Base-by-base conservation (phyloP, 2,888 invertebrate genomes). In the Petrophora chlorosata region DNA sequence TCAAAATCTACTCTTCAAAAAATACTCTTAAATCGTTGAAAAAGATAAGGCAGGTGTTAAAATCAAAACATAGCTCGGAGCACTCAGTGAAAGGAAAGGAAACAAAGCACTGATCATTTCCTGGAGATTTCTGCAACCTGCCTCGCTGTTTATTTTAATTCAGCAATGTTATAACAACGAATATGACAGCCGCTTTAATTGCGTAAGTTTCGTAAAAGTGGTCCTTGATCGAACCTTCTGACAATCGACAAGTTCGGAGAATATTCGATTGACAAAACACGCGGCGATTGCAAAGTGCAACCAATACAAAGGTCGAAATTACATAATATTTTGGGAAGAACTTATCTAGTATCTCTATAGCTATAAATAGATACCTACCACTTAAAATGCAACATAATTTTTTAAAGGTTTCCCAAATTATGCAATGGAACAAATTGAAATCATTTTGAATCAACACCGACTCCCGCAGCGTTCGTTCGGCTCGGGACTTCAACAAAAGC, bases 401-500 rank as follows among this genome's bases (percentile, higher is more conserved):
- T 42, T 82, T 80, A 74, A 78, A 76, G 69, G 75, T 79, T 83
- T 74, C 70, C 76, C 68, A 77, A 80, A 84, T 85, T 84, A 85
- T 83, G 85, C 85, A 86, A 85, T 68, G 61, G 61, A 70, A 78
- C 79, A 79, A 82, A 85, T 85, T 85, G 81, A 83, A 85, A 77
- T 81, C 69, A 75, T 73, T 80, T 79, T 69, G 71, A 67, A 73
- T 72, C 70, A 67, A 78, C 71, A 73, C 57, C 61, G 77, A 73
- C 79, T 76, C 85, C 86, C 56, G 80, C 72, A 50, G 85, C 16
- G 81, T 51, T 53, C 60, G 53, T 61, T 61, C 43, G 13, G 55
- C 57, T 60, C 61, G 63, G 63, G 64, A 66, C 57, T 63, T 7
- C 61, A 66, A 73, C 74, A 72, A 73, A 77, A 74, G 69, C 57